Percentiles rank a stretch among this genome's conserved stretches.
phyloP scores from a whole-genome alignment of 2,113 vertebrate species.

The Forbesichthys papilliferus region DNA sequence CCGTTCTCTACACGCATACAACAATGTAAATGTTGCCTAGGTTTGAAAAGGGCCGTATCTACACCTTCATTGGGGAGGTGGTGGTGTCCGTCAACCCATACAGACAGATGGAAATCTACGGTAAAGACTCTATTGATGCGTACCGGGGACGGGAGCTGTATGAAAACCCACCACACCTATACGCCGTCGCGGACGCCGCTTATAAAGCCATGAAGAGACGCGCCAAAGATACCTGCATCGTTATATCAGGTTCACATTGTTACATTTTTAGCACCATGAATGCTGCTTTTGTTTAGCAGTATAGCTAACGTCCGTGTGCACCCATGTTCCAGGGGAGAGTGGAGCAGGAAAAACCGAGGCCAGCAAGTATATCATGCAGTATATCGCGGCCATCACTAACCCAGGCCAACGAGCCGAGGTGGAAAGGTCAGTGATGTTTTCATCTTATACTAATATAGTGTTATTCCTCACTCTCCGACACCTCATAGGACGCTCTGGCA shows the following conservation, averaged over 20 bases:
- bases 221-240: slow-evolving; percentile 92
- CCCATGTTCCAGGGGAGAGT: slow-evolving; percentile 82
- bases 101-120: slow-evolving; percentile 82
- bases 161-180: slow-evolving; percentile 90
- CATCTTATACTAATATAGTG: background rate
- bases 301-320: background rate
- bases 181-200: slow-evolving; percentile 85
- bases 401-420: slow-evolving; percentile 86
- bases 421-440: slow-evolving; percentile 81
- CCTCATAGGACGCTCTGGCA: too few species aligned
- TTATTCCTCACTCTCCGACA: too few species aligned
- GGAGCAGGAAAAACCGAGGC: slow-evolving; percentile 94
- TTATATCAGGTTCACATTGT: slow-evolving; percentile 84
- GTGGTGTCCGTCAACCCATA: slow-evolving; percentile 93
- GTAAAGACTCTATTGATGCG: slow-evolving; percentile 74
- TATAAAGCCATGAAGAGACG: slow-evolving; percentile 94
- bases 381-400: slow-evolving; percentile 92
- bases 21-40: slow-evolving; percentile 58
- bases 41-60: slow-evolving; percentile 88
- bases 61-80: slow-evolving; percentile 94
- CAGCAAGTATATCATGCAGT: slow-evolving; percentile 96
- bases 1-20: background rate
- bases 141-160: slow-evolving; percentile 90
- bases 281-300: background rate
- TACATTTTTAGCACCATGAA: background rate